Evolutionary conservation across 2,797 vertebrate species (phyloP), one percentile per base, ranked within the genome.

Genomic region (Thamnophis elegans): DNA sequence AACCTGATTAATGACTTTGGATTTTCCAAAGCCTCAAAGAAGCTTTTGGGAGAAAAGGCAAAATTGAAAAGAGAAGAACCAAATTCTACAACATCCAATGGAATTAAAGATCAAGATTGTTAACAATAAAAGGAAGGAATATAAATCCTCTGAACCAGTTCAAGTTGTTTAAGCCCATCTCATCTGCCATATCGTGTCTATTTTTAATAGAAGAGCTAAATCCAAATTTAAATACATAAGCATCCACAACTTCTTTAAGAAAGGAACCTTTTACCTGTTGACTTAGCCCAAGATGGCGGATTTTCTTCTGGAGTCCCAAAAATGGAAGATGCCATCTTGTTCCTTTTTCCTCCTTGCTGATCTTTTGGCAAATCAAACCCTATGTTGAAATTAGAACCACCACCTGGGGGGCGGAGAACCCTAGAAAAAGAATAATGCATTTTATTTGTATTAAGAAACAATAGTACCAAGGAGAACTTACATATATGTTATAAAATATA

Each of bases 261-360:
- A 22, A 53, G 0, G 0, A 0, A 0, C 26, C 4, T 51, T 89
- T 82, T 91, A 97, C 98, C 97, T 9, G 97, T 94, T 0, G 97
- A 93, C 90, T 97, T 98, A 94, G 97, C 96, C 97, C 97, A 98
- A 53, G 98, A 97, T 53, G 99, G 94, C 94, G 98, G 97, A 58
- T 98, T 97, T 86, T 99, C 98, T 94, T 99, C 99, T 18, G 98
- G 98, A 94, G 99, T 98, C 87, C 98, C 99, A 68, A 99, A 99
- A 97, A 99, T 99, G 96, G 97, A 99, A 92, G 99, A 99, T 93
- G 98, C 99, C 98, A 99, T 99, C 96, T 98, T 99, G 97, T 99
- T 98, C 97, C 98, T 98, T 95, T 98, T 97, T 32, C 86, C 65
- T 91, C 96, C 94, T 0, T 99, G 98, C 32, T 98, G 98, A 1